These are phyloP conservation scores for Sebastes hubbsi DNA, from an alignment of 2,797 vertebrate species.

Conservation along the genomic window DNA sequence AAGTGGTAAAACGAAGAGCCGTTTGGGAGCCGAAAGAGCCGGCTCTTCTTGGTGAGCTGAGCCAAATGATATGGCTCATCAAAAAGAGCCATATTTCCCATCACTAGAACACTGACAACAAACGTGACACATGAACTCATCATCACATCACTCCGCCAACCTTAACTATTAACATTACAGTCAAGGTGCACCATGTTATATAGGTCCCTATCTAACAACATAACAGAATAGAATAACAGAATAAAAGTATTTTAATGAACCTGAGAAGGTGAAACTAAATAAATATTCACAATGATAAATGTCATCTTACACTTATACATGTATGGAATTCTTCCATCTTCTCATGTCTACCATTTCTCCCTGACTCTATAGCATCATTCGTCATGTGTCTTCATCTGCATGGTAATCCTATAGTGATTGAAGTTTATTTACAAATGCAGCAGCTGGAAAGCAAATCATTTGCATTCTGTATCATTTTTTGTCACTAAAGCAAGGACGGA, in stretches of 20 bases:
- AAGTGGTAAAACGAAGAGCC: too few species aligned
- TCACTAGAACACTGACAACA: too few species aligned
- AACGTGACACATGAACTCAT: too few species aligned
- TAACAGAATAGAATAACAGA: neutral
- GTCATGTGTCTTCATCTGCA: constrained; percentile 2
- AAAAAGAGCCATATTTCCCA: accelerated
- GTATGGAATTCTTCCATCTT: neutral
- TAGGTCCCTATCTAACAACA: too few species aligned
- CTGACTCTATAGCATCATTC: neutral
- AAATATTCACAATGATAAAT: neutral
- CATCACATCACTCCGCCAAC: too few species aligned
- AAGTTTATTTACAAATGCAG: constrained; percentile 11
- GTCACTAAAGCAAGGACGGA: constrained; percentile 5
- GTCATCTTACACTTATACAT: neutral
- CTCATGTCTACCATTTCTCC: neutral
- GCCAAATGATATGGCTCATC: too few species aligned
- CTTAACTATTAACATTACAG: too few species aligned
- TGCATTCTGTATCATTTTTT: constrained; percentile 1
- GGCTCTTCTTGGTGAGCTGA: too few species aligned
- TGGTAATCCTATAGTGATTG: constrained; percentile 13
- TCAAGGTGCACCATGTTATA: too few species aligned
- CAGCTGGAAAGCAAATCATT: constrained; percentile 12
- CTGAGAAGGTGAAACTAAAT: neutral
- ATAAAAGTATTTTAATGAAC: neutral
- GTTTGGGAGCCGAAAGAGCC: too few species aligned